These are phyloP conservation scores for Neotragus pygmaeus DNA, from an alignment of 2,113 vertebrate species.

Conservation along the genomic window DNA sequence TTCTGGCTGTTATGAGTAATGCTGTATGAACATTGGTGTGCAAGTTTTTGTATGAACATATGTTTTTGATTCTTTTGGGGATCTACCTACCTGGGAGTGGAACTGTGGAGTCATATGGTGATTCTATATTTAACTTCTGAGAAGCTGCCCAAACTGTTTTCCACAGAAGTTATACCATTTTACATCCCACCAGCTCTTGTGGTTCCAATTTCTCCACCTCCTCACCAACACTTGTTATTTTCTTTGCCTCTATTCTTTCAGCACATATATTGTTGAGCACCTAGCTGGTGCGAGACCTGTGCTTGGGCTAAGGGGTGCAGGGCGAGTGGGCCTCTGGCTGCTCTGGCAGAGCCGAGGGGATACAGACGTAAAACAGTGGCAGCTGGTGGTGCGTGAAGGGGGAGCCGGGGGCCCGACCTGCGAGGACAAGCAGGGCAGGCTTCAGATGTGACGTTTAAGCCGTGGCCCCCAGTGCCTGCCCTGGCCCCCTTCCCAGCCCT, in stretches of 20 bases:
- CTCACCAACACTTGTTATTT: neutral
- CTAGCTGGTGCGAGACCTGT: neutral
- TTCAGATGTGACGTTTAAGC: neutral
- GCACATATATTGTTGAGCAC: neutral
- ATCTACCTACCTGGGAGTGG: neutral
- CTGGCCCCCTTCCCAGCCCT: neutral
- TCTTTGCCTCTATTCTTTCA: neutral
- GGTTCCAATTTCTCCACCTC: neutral
- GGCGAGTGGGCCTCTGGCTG: neutral
- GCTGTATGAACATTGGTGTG: neutral
- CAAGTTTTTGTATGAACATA: neutral
- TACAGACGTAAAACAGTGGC: neutral
- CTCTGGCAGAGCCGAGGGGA: neutral
- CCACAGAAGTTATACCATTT: neutral
- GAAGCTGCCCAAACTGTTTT: neutral
- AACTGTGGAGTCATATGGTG: neutral
- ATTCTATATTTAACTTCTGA: neutral
- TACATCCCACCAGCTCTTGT: neutral
- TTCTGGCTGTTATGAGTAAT: neutral
- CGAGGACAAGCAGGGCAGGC: neutral
- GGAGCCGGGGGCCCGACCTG: no score
- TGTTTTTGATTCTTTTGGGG: neutral
- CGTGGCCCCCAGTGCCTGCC: fast-evolving
- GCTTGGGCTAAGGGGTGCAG: neutral
- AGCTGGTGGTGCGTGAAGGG: neutral